Base-by-base conservation (phyloP, 2,888 invertebrate genomes). In the Spilarctia lutea region DNA sequence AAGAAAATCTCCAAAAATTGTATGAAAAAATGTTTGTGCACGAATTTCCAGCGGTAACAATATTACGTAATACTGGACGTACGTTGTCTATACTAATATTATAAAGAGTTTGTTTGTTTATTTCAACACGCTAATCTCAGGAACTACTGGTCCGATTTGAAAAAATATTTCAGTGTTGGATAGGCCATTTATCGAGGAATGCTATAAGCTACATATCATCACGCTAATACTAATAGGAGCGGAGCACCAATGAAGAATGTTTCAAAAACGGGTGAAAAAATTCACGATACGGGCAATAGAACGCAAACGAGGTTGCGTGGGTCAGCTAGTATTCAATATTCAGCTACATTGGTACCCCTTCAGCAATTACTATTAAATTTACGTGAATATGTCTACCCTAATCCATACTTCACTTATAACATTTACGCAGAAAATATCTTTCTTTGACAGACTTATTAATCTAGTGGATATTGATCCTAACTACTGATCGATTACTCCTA, bases 281-380 rank as follows among this genome's bases (percentile, higher is more conserved):
- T n/a, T n/a, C n/a, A n/a, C n/a, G n/a, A n/a, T n/a, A n/a, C n/a
- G n/a, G n/a, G n/a, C n/a, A n/a, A n/a, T n/a, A n/a, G n/a, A n/a
- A n/a, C n/a, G n/a, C n/a, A n/a, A n/a, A n/a, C n/a, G n/a, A n/a
- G n/a, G n/a, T n/a, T n/a, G n/a, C n/a, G n/a, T n/a, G n/a, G n/a
- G n/a, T n/a, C n/a, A n/a, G n/a, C n/a, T n/a, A n/a, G n/a, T 24
- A 45, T 48, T 30, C 45, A 68, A 68, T 68, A 68, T 48, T 48
- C 13, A 52, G 20, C 24, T 24, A 24, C 24, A 52, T 52, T 20
- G 52, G 52, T n/a, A 52, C 2, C 7, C n/a, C 7, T 42, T 42
- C 13, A 2, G 52, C 24, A 24, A 52, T 52, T 52, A 7, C 24
- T 52, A 52, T 52, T 52, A 52, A 52, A 52, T 52, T 52, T 52